These are phyloP conservation scores for Notocelia uddmanniana DNA, from an alignment of 2,888 invertebrate species.

Conservation along the genomic window DNA sequence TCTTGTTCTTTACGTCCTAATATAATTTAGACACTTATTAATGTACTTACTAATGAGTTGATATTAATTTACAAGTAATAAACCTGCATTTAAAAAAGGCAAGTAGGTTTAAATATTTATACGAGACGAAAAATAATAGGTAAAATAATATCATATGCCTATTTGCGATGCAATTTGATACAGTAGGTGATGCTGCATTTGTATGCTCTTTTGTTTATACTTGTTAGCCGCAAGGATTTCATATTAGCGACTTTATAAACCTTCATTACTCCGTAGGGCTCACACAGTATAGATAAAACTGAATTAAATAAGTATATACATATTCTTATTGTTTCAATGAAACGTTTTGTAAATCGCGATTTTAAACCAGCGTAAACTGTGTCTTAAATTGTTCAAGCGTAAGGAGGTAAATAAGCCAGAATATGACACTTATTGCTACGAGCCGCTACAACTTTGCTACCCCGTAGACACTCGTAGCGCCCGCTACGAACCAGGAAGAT, in stretches of 20 bases:
- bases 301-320: background rate
- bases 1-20: too few relatives aligned
- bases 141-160: too few relatives aligned
- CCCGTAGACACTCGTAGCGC: slow-evolving; percentile 44
- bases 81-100: too few relatives aligned
- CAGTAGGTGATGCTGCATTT: too few relatives aligned
- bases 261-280: background rate
- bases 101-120: too few relatives aligned
- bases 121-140: too few relatives aligned
- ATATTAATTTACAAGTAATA: too few relatives aligned
- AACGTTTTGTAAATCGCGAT: background rate
- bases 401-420: slow-evolving; percentile 62
- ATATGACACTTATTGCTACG: slow-evolving; percentile 71
- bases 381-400: slow-evolving; percentile 20
- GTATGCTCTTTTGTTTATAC: background rate
- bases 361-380: background rate
- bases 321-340: slow-evolving; percentile 1
- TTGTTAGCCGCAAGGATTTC: background rate
- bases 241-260: too few relatives aligned
- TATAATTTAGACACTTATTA: too few relatives aligned
- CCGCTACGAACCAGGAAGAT: slow-evolving; percentile 18
- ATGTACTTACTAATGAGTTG: too few relatives aligned
- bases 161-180: too few relatives aligned
- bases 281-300: slow-evolving; percentile 36
- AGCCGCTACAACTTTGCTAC: slow-evolving; percentile 63